Percentiles rank a stretch among this genome's conserved stretches.
Evolutionary conservation across 2,888 invertebrate genomes (phyloP).

Genomic region (Syrista parreyssii): DNA sequence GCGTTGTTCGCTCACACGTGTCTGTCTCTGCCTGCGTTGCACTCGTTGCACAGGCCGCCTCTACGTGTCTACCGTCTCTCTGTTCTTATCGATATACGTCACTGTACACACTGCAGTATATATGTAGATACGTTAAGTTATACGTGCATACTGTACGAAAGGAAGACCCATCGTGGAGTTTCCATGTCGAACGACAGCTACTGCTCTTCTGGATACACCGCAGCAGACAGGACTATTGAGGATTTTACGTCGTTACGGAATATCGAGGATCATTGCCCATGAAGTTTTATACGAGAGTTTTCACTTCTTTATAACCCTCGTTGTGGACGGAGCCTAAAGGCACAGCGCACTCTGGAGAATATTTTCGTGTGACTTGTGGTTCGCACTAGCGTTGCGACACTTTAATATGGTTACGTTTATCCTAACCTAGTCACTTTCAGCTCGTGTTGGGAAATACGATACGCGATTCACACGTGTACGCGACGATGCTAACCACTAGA

Average conservation of each 20-base stretch:
- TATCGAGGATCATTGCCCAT: background rate
- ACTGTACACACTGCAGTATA: background rate
- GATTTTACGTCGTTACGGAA: background rate
- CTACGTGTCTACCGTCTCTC: background rate
- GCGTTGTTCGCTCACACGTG: conserved; percentile 36
- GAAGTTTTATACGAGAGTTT: background rate
- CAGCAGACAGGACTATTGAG: background rate
- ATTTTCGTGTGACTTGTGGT: background rate
- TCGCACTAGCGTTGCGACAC: background rate
- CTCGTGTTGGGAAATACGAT: background rate
- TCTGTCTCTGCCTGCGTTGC: conserved; percentile 1
- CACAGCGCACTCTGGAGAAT: background rate
- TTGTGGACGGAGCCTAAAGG: background rate
- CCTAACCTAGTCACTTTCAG: background rate
- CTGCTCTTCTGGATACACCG: background rate
- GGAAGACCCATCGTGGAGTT: background rate
- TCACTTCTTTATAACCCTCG: background rate
- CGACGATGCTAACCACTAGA: background rate
- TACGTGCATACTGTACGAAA: background rate
- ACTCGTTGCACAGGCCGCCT: background rate
- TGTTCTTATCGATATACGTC: background rate
- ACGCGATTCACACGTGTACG: background rate
- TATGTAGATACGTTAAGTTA: background rate
- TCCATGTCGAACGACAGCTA: background rate
- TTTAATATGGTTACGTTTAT: background rate